Evolutionary conservation across 2,888 invertebrate genomes (phyloP).

Genomic region (Xylota segnis): DNA sequence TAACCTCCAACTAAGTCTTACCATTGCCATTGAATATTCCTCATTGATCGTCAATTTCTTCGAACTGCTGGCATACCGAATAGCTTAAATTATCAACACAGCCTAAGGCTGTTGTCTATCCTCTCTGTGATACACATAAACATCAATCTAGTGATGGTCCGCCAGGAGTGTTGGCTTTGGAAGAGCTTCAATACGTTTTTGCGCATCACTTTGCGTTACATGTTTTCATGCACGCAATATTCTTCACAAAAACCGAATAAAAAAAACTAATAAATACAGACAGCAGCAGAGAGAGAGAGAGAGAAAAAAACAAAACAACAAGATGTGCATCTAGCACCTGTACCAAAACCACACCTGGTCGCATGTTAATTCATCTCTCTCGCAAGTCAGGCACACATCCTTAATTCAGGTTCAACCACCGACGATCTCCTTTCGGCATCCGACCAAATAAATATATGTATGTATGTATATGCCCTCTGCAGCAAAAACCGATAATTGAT

Average conservation of each 20-base stretch:
- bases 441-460: slow-evolving; percentile 17
- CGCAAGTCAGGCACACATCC: slow-evolving; percentile 76
- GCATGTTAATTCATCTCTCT: slow-evolving; percentile 75
- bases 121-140: not conserved
- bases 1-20: too few relatives aligned
- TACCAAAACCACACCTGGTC: slow-evolving; percentile 77
- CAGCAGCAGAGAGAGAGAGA: not conserved
- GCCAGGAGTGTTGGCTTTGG: slow-evolving; percentile 48
- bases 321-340: slow-evolving; percentile 74
- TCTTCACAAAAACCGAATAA: slow-evolving; percentile 23
- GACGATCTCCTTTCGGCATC: slow-evolving; percentile 73
- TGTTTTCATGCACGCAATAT: slow-evolving; percentile 64
- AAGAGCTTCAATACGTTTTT: slow-evolving; percentile 58
- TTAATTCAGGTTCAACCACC: slow-evolving; percentile 76
- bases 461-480: slow-evolving; percentile 34
- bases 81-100: not conserved
- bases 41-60: too few relatives aligned
- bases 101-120: not conserved
- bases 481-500: slow-evolving; percentile 76
- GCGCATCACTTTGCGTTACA: slow-evolving; percentile 34
- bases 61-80: not conserved
- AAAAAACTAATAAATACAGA: slow-evolving; percentile 10
- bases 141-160: slow-evolving; percentile 35
- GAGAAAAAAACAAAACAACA: slow-evolving; percentile 5
- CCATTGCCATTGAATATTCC: too few relatives aligned